Conservation (phyloP, 2,888 invertebrate species). For the Caenorhabditis sp. region DNA sequence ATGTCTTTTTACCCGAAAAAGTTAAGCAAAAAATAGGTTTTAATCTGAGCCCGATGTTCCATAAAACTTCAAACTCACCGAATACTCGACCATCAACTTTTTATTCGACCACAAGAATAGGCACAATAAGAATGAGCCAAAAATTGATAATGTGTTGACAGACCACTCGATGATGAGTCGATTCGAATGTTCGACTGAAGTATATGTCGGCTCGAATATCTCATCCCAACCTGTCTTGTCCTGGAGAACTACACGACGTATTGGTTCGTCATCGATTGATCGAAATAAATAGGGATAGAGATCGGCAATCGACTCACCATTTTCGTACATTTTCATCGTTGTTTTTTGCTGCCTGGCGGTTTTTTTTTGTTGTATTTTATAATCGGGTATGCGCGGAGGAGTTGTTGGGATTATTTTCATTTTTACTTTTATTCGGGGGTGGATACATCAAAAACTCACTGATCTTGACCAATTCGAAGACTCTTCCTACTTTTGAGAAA, state of each 20-base stretch:
- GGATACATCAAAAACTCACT: not conserved
- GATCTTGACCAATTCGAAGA: too few relatives aligned
- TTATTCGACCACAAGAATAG: conserved; percentile 22
- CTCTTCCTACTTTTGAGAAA: too few relatives aligned
- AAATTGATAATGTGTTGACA: conserved; percentile 15
- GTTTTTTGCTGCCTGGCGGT: not conserved
- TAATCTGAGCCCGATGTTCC: not conserved
- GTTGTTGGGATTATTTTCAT: not conserved
- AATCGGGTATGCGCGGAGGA: not conserved
- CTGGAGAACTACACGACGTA: not conserved
- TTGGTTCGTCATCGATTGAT: not conserved
- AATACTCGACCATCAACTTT: conserved; percentile 15
- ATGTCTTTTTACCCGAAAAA: too few relatives aligned
- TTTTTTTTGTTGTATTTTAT: not conserved
- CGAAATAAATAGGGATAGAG: not conserved
- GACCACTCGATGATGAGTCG: conserved; percentile 26
- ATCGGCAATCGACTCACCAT: not conserved
- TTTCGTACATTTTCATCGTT: not conserved
- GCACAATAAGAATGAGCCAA: conserved; percentile 15
- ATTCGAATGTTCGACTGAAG: conserved; percentile 18
- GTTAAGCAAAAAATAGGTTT: too few relatives aligned
- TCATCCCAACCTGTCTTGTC: conserved; percentile 39
- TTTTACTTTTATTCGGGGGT: not conserved
- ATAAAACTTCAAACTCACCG: conserved; percentile 8
- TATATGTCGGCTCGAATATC: conserved; percentile 31